Evolutionary conservation across 2,888 invertebrate genomes (phyloP).

Genomic region (Disparrhopalites patrizii): DNA sequence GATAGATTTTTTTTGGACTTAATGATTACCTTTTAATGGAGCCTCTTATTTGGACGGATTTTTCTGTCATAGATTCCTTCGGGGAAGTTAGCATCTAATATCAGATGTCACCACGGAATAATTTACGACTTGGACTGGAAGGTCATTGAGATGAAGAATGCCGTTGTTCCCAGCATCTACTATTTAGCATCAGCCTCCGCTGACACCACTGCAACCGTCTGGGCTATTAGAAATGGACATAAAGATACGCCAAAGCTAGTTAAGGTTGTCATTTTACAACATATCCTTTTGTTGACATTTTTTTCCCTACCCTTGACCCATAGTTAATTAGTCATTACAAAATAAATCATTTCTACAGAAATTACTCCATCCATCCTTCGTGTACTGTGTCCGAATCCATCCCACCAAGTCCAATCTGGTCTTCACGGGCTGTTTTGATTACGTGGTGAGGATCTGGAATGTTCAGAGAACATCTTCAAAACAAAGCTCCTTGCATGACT

Average conservation of each 20-base stretch:
- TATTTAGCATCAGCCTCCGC: slow-evolving; percentile 62
- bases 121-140: slow-evolving; percentile 65
- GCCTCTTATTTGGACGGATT: not conserved
- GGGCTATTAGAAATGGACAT: slow-evolving; percentile 53
- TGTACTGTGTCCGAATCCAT: slow-evolving; percentile 62
- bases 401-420: slow-evolving; percentile 55
- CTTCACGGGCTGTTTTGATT: slow-evolving; percentile 64
- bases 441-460: slow-evolving; percentile 62
- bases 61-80: slow-evolving; percentile 49
- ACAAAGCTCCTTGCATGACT: not conserved
- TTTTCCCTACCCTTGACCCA: no score
- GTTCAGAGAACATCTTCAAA: slow-evolving; percentile 37
- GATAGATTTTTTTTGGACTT: not conserved
- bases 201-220: slow-evolving; percentile 63
- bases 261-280: slow-evolving; percentile 52
- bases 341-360: slow-evolving; percentile 52
- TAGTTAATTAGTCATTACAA: no score
- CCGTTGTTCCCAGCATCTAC: slow-evolving; percentile 48
- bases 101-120: slow-evolving; percentile 61
- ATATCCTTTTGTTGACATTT: no score
- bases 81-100: slow-evolving; percentile 52
- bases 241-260: slow-evolving; percentile 51
- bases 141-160: slow-evolving; percentile 30
- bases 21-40: not conserved
- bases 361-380: slow-evolving; percentile 66